phyloP scores from a whole-genome alignment of 2,888 invertebrate species.

The Volucella inflata region DNA sequence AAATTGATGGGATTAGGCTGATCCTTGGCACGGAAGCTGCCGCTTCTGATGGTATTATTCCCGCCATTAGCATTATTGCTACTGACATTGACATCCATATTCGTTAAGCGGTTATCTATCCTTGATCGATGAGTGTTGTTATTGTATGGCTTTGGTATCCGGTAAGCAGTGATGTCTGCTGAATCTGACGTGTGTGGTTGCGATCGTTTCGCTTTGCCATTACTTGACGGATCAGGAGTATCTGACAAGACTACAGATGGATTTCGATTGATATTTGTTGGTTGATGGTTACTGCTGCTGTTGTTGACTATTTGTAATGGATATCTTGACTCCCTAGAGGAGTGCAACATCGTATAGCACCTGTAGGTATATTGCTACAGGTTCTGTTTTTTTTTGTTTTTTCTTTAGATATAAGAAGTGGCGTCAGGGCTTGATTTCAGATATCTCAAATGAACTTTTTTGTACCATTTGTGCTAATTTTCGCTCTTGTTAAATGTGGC shows the following conservation, averaged over 20 bases:
- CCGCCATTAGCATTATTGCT: conserved; percentile 36
- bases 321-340: conserved; percentile 70
- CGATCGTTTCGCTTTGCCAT: conserved; percentile 65
- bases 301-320: conserved; percentile 49
- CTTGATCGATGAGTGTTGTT: conserved; percentile 63
- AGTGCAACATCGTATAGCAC: conserved; percentile 68
- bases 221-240: conserved; percentile 56
- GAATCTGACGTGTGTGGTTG: conserved; percentile 53
- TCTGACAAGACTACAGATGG: conserved; percentile 52
- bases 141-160: conserved; percentile 61
- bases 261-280: conserved; percentile 52
- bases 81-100: conserved; percentile 46
- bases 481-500: neutral
- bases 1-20: conserved; percentile 73
- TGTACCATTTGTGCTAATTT: neutral
- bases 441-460: conserved; percentile 5
- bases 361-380: neutral
- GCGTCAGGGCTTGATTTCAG: conserved; percentile 9
- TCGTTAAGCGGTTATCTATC: conserved; percentile 46
- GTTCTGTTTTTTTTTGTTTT: conserved; percentile 2
- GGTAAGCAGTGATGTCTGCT: conserved; percentile 59
- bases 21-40: conserved; percentile 66
- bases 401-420: neutral
- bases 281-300: conserved; percentile 42
- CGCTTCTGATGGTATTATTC: conserved; percentile 13